Conservation (phyloP, 2,113 vertebrate species). For the Epinephelus fuscoguttatus region DNA sequence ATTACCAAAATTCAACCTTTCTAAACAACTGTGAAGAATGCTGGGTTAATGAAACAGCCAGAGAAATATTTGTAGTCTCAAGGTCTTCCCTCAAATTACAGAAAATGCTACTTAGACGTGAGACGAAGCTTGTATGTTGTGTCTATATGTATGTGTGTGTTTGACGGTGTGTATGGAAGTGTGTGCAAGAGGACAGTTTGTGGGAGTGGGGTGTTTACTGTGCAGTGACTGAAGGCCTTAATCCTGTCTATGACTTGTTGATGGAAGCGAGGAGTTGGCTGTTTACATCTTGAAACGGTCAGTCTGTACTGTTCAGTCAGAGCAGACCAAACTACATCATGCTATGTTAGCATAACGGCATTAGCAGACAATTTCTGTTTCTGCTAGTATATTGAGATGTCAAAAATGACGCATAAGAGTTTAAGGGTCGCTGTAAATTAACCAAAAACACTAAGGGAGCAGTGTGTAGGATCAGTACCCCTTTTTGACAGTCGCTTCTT, state of each 20-base stretch:
- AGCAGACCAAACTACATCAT: neutral
- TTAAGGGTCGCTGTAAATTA: neutral
- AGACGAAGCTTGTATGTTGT: neutral
- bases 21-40: constrained; percentile 29
- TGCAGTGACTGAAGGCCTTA: constrained; percentile 49
- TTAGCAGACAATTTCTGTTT: neutral
- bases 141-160: constrained; percentile 7
- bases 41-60: constrained; percentile 36
- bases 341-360: neutral
- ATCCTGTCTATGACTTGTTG: constrained; percentile 46
- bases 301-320: neutral
- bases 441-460: neutral
- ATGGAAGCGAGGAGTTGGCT: constrained; percentile 9
- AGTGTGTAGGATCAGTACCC: too few relatives aligned
- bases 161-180: neutral
- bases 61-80: constrained; percentile 19
- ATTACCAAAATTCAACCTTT: constrained; percentile 26
- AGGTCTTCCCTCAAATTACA: constrained; percentile 43
- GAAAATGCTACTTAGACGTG: constrained; percentile 10
- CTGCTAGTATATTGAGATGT: accelerated
- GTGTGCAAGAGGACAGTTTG: constrained; percentile 22
- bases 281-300: constrained; percentile 25
- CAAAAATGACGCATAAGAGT: neutral
- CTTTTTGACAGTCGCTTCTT: too few relatives aligned
- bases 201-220: constrained; percentile 56